Conservation (phyloP, 2,888 invertebrate species). For the Oscheius sp. region DNA sequence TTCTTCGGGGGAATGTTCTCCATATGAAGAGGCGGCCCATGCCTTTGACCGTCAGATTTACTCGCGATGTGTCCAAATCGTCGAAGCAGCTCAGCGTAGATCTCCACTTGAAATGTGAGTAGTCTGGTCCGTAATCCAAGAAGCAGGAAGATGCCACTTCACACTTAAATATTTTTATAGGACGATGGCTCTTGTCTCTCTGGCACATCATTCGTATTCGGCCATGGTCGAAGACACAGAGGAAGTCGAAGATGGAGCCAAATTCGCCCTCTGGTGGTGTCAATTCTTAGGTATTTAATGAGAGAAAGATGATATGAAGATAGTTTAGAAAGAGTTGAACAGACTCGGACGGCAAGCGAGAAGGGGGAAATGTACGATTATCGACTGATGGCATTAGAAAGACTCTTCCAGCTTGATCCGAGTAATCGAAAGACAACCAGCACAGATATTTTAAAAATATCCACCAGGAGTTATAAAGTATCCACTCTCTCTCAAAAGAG, state of each 20-base stretch:
- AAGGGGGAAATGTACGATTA: conserved; percentile 22
- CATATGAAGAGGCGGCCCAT: conserved; percentile 33
- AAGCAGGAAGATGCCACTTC: conserved; percentile 5
- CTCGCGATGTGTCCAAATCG: conserved; percentile 46
- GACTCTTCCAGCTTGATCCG: conserved; percentile 17
- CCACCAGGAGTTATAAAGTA: conserved; percentile 13
- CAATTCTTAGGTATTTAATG: conserved; percentile 36
- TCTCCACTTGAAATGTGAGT: conserved; percentile 6
- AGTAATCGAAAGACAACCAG: background rate
- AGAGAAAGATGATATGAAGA: background rate
- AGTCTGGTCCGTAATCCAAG: background rate
- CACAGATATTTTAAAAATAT: conserved; percentile 7
- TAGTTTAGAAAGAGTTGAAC: conserved; percentile 18
- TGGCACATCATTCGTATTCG: conserved; percentile 47
- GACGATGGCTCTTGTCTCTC: conserved; percentile 42
- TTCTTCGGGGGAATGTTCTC: conserved; percentile 5
- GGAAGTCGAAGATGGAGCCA: conserved; percentile 37
- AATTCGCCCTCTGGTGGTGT: conserved; percentile 48
- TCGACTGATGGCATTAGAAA: conserved; percentile 23
- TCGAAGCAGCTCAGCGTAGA: conserved; percentile 40
- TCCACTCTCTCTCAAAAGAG: background rate
- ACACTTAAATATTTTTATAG: conserved; percentile 27
- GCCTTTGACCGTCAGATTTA: conserved; percentile 54
- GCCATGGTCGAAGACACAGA: conserved; percentile 44
- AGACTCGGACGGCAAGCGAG: background rate